Conservation (phyloP, 2,113 vertebrate species). For the Progne subis region DNA sequence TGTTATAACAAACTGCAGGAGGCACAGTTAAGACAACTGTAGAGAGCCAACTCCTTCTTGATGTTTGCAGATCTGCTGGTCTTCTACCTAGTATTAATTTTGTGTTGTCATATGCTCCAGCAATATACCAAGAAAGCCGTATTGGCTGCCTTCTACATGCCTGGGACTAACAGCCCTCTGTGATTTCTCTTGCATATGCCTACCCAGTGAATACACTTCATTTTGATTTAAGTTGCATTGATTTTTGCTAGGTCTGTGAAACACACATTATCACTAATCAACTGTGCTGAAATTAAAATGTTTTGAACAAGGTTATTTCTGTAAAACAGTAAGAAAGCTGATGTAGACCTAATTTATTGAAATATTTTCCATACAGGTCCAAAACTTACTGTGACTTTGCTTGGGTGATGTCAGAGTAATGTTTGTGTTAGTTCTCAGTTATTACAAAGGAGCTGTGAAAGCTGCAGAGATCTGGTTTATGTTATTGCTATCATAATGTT, state of each 20-base stretch:
- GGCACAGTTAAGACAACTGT: background rate
- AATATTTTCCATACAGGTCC: background rate
- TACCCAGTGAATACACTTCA: background rate
- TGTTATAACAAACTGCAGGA: conserved; percentile 28
- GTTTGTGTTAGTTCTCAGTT: background rate
- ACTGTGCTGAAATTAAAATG: background rate
- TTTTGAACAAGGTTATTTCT: background rate
- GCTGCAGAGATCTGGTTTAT: background rate
- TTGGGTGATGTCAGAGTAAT: background rate
- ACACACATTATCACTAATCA: background rate
- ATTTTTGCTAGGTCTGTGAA: background rate
- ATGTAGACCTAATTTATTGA: background rate
- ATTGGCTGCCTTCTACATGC: background rate
- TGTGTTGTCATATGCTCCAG: background rate
- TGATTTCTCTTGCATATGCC: background rate
- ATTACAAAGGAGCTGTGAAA: background rate
- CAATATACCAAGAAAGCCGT: background rate
- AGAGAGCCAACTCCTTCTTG: background rate
- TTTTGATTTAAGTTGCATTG: background rate
- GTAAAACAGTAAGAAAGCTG: background rate
- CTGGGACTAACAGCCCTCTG: background rate
- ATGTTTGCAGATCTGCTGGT: conserved; percentile 5
- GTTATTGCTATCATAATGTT: background rate
- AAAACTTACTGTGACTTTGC: background rate
- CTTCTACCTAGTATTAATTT: background rate